phyloP scores from a whole-genome alignment of 23 tunicate genomes.

The Corella eumyota region DNA sequence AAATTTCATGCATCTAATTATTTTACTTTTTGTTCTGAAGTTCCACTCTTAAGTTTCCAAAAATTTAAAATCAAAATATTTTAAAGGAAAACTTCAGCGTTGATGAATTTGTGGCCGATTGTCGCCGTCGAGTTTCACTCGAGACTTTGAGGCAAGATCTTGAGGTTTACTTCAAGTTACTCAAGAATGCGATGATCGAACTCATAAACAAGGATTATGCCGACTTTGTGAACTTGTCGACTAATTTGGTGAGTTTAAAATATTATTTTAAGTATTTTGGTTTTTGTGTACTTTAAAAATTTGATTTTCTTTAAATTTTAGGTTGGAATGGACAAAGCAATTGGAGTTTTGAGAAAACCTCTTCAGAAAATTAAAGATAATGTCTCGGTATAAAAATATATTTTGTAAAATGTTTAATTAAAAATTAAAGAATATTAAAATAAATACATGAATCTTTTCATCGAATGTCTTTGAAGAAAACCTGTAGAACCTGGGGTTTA shows the following conservation, averaged over 20 bases:
- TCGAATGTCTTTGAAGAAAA: too few relatives aligned
- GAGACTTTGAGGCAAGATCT: slow-evolving; percentile 83
- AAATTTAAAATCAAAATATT: neutral
- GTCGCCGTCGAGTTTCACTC: slow-evolving; percentile 66
- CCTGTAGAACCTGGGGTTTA: too few relatives aligned
- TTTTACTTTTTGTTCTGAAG: too few relatives aligned
- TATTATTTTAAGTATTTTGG: neutral
- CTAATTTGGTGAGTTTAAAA: slow-evolving; percentile 39
- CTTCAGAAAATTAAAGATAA: slow-evolving; percentile 29
- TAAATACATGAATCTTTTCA: too few relatives aligned
- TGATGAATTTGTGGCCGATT: slow-evolving; percentile 89
- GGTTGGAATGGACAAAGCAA: slow-evolving; percentile 94
- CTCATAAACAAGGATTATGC: slow-evolving; percentile 98
- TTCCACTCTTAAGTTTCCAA: too few relatives aligned
- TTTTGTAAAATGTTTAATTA: too few relatives aligned
- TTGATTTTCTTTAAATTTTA: too few relatives aligned
- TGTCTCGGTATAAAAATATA: slow-evolving; percentile 18
- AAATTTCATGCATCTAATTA: too few relatives aligned
- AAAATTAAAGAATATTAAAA: too few relatives aligned
- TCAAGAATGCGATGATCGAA: slow-evolving; percentile 97
- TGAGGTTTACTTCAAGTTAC: slow-evolving; percentile 83
- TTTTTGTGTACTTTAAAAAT: neutral
- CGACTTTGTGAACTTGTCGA: slow-evolving; percentile 83
- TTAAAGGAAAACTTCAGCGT: slow-evolving; percentile 68
- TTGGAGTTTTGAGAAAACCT: slow-evolving; percentile 56